phyloP scores from a whole-genome alignment of 2,888 invertebrate genomes.

The Microplitis manilae region DNA sequence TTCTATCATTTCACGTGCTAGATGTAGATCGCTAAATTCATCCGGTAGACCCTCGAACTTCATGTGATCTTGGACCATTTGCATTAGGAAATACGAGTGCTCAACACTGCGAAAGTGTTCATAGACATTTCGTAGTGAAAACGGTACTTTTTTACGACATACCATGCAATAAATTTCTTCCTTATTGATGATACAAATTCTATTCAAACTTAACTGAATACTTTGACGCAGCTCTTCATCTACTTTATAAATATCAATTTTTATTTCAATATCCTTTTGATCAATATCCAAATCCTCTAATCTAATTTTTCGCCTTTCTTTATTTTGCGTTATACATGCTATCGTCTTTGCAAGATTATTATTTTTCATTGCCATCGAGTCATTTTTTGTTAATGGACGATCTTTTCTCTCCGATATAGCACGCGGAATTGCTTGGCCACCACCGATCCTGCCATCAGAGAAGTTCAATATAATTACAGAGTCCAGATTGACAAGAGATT shows the following conservation, averaged over 20 bases:
- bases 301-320: not conserved
- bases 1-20: constrained; percentile 53
- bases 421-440: not conserved
- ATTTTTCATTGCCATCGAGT: not conserved
- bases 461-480: too few species aligned
- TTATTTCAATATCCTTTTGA: not conserved
- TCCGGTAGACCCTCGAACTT: constrained; percentile 43
- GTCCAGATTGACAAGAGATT: too few species aligned
- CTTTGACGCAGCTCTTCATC: constrained; percentile 20
- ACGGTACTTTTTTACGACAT: constrained; percentile 51
- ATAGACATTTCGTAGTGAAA: constrained; percentile 48
- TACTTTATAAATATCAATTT: constrained; percentile 42
- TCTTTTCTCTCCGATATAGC: too few species aligned
- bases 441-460: too few species aligned
- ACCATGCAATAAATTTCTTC: constrained; percentile 53
- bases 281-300: not conserved
- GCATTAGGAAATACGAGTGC: constrained; percentile 52
- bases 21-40: constrained; percentile 55
- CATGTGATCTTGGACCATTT: constrained; percentile 47
- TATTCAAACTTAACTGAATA: constrained; percentile 23
- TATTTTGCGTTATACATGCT: too few species aligned
- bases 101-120: constrained; percentile 55
- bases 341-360: not conserved
- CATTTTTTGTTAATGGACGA: too few species aligned
- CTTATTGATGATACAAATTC: constrained; percentile 26